Conservation (phyloP, 2,888 invertebrate species). For the Emmelina monodactyla region DNA sequence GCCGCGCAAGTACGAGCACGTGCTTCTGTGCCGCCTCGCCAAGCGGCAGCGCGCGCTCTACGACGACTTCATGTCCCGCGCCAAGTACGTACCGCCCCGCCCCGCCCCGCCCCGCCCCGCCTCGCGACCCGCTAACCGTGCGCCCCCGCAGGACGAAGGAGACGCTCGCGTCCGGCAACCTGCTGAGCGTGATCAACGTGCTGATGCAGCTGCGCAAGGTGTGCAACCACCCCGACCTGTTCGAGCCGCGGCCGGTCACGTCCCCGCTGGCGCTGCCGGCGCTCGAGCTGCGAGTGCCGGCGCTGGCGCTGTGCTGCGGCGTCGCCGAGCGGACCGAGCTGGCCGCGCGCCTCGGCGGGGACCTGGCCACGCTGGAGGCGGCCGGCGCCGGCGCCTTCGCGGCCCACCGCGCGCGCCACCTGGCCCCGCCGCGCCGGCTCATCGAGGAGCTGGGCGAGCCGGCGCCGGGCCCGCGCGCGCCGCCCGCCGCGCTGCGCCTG, state of each 20-base stretch:
- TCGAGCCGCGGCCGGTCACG: slow-evolving; percentile 93
- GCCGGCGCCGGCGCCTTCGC: slow-evolving; percentile 82
- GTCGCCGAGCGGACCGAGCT: slow-evolving; percentile 68
- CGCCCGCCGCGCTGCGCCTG: slow-evolving; percentile 71
- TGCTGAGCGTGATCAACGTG: slow-evolving; percentile 94
- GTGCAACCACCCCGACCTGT: slow-evolving; percentile 97
- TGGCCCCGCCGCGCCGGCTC: slow-evolving; percentile 70
- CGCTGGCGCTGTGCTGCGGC: slow-evolving; percentile 76
- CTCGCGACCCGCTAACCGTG: slow-evolving; percentile 89
- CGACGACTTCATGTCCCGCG: slow-evolving; percentile 98
- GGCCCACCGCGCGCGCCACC: slow-evolving; percentile 80
- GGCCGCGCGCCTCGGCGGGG: slow-evolving; percentile 76
- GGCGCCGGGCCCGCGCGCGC: slow-evolving; percentile 70
- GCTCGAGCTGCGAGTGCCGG: slow-evolving; percentile 74
- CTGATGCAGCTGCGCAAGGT: slow-evolving; percentile 97
- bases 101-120: slow-evolving; percentile 97
- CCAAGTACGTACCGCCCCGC: slow-evolving; percentile 85
- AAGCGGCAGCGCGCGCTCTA: slow-evolving; percentile 96
- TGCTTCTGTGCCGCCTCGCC: slow-evolving; percentile 91
- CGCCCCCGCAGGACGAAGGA: slow-evolving; percentile 90
- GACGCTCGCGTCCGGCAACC: slow-evolving; percentile 90
- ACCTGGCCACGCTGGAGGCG: slow-evolving; percentile 69
- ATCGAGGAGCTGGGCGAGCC: slow-evolving; percentile 52
- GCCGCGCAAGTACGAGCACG: slow-evolving; percentile 94
- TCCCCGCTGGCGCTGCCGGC: slow-evolving; percentile 93